phyloP scores from a whole-genome alignment of 1,140 invertebrate genomes.

The Lasaia peninsularis region DNA sequence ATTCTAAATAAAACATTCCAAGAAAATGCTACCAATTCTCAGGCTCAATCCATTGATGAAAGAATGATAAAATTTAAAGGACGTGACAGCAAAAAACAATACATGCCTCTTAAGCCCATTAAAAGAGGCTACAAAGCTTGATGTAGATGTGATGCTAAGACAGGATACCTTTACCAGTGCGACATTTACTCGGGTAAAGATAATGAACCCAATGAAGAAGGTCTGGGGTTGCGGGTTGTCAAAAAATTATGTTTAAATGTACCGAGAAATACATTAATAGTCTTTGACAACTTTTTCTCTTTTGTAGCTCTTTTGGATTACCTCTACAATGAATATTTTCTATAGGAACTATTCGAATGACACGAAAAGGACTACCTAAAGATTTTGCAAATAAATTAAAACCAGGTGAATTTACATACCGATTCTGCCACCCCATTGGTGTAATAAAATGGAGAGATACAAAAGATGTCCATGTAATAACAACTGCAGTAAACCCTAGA shows the following conservation, averaged over 20 bases:
- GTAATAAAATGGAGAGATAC: not conserved
- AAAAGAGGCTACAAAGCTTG: not conserved
- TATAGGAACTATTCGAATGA: no score
- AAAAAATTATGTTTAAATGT: slow-evolving; percentile 19
- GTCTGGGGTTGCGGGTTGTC: slow-evolving; percentile 24
- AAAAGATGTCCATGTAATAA: slow-evolving; percentile 2
- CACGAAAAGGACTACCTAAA: no score
- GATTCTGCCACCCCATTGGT: not conserved
- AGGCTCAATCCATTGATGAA: slow-evolving; percentile 21
- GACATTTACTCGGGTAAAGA: slow-evolving; percentile 11
- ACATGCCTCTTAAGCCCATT: not conserved
- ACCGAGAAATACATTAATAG: slow-evolving; percentile 23
- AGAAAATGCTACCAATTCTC: slow-evolving; percentile 20
- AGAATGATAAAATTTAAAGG: slow-evolving; percentile 19
- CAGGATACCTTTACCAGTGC: not conserved
- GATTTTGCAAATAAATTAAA: not conserved
- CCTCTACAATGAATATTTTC: slow-evolving; percentile 2
- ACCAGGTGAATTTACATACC: not conserved
- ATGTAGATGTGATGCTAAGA: not conserved
- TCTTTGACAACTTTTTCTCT: slow-evolving; percentile 34
- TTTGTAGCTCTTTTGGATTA: slow-evolving; percentile 26
- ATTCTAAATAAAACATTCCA: slow-evolving; percentile 25
- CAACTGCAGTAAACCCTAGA: slow-evolving; percentile 12
- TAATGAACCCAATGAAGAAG: slow-evolving; percentile 16
- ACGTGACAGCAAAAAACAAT: not conserved